Evolutionary conservation across 2,797 vertebrate species (phyloP).

Genomic region (Sebastes taczanowskii): DNA sequence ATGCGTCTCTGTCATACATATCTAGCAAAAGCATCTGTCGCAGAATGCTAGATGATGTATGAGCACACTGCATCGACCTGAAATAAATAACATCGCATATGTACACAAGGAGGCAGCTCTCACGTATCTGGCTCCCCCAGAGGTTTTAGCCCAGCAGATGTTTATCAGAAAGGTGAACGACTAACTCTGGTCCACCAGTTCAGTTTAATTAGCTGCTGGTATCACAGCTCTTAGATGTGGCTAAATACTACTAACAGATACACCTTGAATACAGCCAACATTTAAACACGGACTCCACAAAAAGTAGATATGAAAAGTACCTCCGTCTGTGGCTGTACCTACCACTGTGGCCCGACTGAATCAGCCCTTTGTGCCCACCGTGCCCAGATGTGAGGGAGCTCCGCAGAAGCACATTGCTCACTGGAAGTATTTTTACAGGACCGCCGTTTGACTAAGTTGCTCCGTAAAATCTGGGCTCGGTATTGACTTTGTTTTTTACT

Average conservation of each 20-base stretch:
- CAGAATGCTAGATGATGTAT: slow-evolving; percentile 61
- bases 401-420: slow-evolving; percentile 55
- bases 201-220: not conserved
- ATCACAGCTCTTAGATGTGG: slow-evolving; percentile 42
- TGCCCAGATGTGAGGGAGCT: slow-evolving; percentile 74
- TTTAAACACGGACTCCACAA: slow-evolving; percentile 48
- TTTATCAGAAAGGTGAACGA: slow-evolving; percentile 55
- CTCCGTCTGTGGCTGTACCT: slow-evolving; percentile 69
- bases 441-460: slow-evolving; percentile 54
- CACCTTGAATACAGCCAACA: slow-evolving; percentile 28
- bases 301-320: slow-evolving; percentile 73
- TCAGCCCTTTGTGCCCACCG: slow-evolving; percentile 79
- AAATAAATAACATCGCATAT: slow-evolving; percentile 64
- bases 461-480: slow-evolving; percentile 66
- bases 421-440: slow-evolving; percentile 75
- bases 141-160: slow-evolving; percentile 46
- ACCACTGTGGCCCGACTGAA: slow-evolving; percentile 76
- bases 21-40: slow-evolving; percentile 56
- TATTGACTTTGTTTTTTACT: slow-evolving; percentile 79
- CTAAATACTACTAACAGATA: slow-evolving; percentile 31
- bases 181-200: not conserved
- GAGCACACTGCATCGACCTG: slow-evolving; percentile 54
- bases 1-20: slow-evolving; percentile 52
- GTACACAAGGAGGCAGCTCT: slow-evolving; percentile 56
- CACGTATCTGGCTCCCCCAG: slow-evolving; percentile 26